Evolutionary conservation across 2,888 invertebrate species (phyloP).

Genomic region (Pecten maximus): DNA sequence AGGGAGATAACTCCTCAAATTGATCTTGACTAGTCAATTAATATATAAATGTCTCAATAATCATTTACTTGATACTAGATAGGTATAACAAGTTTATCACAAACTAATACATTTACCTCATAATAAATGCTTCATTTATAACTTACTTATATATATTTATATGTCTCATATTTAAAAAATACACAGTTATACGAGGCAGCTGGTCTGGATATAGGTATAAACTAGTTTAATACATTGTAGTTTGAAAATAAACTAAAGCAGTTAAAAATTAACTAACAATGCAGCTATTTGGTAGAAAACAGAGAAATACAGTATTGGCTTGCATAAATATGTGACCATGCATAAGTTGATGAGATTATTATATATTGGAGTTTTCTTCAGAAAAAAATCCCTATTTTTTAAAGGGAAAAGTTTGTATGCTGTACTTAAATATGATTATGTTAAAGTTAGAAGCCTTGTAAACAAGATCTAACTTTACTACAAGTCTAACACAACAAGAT

Average conservation of each 20-base stretch:
- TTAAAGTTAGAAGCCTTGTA: no score
- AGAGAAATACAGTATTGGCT: background rate
- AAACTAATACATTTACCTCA: background rate
- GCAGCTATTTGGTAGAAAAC: background rate
- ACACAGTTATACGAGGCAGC: no score
- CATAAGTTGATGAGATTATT: background rate
- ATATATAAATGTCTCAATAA: background rate
- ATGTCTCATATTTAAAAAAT: background rate
- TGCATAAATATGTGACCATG: background rate
- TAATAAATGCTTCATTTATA: no score
- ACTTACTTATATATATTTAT: no score
- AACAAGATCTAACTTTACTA: no score
- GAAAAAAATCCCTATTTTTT: no score
- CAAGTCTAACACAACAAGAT: no score
- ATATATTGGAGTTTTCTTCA: no score
- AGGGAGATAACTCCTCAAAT: background rate
- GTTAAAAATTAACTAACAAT: background rate
- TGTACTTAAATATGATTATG: no score
- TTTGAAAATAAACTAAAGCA: no score
- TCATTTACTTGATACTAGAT: background rate
- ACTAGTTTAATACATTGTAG: background rate
- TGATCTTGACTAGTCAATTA: background rate
- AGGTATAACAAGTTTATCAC: background rate
- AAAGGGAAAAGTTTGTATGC: no score
- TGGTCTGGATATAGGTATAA: background rate